Percentiles rank a stretch among this genome's conserved stretches.
Evolutionary conservation across 64 coral and sea anemone species (phyloP).

Genomic region (Montipora capricornis): DNA sequence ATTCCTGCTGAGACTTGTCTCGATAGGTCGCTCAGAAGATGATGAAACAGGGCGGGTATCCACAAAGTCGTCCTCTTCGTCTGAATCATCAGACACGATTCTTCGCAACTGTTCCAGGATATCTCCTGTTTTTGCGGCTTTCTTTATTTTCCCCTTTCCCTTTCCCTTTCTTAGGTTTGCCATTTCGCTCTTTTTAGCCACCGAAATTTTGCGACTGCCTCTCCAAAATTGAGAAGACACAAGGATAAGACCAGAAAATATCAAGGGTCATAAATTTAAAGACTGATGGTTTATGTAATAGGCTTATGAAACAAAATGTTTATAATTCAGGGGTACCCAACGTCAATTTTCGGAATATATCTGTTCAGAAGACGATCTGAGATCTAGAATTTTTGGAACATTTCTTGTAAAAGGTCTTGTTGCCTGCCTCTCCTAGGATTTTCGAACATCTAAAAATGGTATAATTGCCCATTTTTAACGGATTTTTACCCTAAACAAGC

Average conservation of each 20-base stretch:
- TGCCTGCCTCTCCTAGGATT: neutral
- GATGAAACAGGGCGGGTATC: no score
- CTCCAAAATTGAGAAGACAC: conserved; percentile 1
- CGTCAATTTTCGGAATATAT: neutral
- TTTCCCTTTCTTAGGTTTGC: conserved; percentile 18
- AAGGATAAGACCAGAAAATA: conserved; percentile 16
- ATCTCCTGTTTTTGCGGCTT: neutral
- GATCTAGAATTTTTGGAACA: neutral
- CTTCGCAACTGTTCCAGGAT: neutral
- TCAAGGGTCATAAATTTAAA: conserved; percentile 6
- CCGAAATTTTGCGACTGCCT: neutral
- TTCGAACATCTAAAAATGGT: neutral
- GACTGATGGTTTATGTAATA: neutral
- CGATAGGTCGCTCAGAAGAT: no score
- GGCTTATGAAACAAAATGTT: neutral
- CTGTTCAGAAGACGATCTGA: neutral
- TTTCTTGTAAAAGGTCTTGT: neutral
- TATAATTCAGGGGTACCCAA: neutral
- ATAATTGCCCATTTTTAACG: neutral
- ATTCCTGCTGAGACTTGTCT: no score
- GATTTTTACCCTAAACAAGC: neutral
- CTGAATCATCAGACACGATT: neutral
- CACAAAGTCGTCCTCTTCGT: no score
- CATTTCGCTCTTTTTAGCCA: conserved; percentile 14
- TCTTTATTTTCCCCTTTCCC: conserved; percentile 14